A percentile compares a stretch with the other conserved stretches of the same genome.
phyloP scores from a whole-genome alignment of 1,140 invertebrate genomes.

The Drosophila azteca region DNA sequence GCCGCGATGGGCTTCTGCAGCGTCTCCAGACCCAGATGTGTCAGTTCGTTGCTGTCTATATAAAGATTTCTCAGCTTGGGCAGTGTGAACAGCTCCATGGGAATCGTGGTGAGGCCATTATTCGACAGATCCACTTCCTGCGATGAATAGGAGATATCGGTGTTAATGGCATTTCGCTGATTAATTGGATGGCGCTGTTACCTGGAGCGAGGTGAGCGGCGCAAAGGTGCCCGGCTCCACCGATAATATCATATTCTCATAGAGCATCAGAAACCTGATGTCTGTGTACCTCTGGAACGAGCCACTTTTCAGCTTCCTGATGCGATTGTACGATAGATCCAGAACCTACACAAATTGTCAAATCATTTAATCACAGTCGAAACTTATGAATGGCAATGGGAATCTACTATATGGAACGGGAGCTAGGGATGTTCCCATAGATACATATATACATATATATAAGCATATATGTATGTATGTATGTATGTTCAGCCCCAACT shows the following conservation, averaged over 20 bases:
- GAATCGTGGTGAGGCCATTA: constrained; percentile 85
- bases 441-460: constrained; percentile 8
- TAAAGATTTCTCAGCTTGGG: constrained; percentile 86
- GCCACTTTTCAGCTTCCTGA: constrained; percentile 85
- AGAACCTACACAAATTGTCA: constrained; percentile 84
- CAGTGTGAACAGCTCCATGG: constrained; percentile 85
- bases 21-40: constrained; percentile 79
- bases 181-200: constrained; percentile 58
- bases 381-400: constrained; percentile 24
- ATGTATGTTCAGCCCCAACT: constrained; percentile 37
- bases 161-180: constrained; percentile 20
- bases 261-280: constrained; percentile 86
- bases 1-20: constrained; percentile 85
- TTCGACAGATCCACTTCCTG: constrained; percentile 86
- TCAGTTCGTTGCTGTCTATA: constrained; percentile 85
- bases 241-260: constrained; percentile 86
- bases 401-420: not conserved
- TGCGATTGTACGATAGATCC: constrained; percentile 87
- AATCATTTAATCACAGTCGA: constrained; percentile 29
- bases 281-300: constrained; percentile 85
- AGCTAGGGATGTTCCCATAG: constrained; percentile 5
- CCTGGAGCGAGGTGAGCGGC: constrained; percentile 84
- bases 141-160: not conserved
- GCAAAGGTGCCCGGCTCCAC: constrained; percentile 86
- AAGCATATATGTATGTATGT: constrained; percentile 31